Evolutionary conservation across 2,797 vertebrate genomes (phyloP).

Genomic region (Trematomus bernacchii): DNA sequence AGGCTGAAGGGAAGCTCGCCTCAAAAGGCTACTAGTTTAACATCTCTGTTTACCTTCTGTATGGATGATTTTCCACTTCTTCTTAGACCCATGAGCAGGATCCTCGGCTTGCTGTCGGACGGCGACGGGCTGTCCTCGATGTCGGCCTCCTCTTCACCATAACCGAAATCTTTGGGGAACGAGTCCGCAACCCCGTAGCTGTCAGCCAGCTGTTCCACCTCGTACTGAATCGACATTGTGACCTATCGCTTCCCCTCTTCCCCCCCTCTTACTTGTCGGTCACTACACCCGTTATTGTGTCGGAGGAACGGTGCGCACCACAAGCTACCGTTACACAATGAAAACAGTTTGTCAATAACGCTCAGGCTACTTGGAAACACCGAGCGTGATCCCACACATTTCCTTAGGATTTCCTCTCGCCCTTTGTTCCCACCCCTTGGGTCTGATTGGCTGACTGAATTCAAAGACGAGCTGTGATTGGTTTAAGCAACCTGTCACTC

Average conservation of each 20-base stretch:
- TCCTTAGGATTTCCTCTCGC: constrained; percentile 84
- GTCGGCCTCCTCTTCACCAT: constrained; percentile 95
- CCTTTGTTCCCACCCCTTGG: constrained; percentile 54
- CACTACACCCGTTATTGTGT: constrained; percentile 46
- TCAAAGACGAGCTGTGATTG: constrained; percentile 66
- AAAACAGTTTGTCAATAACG: constrained; percentile 56
- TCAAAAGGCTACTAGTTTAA: constrained; percentile 41
- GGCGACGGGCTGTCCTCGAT: constrained; percentile 88
- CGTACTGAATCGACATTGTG: constrained; percentile 95
- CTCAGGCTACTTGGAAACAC: constrained; percentile 56
- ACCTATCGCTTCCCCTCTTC: constrained; percentile 73
- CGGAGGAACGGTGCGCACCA: constrained; percentile 9
- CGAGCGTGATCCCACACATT: constrained; percentile 77
- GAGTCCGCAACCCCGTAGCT: constrained; percentile 94
- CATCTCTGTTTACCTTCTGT: constrained; percentile 90
- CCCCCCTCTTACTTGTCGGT: constrained; percentile 61
- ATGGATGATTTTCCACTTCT: constrained; percentile 99
- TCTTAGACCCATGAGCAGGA: constrained; percentile 95
- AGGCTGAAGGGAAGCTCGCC: constrained; percentile 32
- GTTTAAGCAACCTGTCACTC: constrained; percentile 66
- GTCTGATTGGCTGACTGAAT: constrained; percentile 71
- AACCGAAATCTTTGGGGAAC: constrained; percentile 98
- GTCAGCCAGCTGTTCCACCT: constrained; percentile 89
- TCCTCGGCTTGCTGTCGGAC: constrained; percentile 95
- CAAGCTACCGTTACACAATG: constrained; percentile 13